These are phyloP conservation scores for Arbacia lixula DNA, from an alignment of 53 echinoderm and acorn worm species.

Conservation along the genomic window DNA sequence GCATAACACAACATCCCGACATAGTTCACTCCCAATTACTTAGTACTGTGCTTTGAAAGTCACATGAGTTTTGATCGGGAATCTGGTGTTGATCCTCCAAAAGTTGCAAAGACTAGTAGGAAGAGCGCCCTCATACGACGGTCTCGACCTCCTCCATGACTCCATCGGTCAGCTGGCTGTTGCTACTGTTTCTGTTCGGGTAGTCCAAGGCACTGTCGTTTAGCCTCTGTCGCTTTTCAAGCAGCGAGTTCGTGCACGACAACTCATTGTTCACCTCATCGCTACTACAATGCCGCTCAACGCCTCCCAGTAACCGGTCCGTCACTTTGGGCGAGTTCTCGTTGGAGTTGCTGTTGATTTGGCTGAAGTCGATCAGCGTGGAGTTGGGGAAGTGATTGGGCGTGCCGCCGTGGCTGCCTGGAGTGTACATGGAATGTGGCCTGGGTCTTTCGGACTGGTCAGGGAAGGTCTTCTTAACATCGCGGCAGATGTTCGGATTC, in stretches of 20 bases:
- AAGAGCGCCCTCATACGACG: conserved; percentile 47
- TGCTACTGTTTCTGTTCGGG: conserved; percentile 39
- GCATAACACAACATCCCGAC: conserved; percentile 20
- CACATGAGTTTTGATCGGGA: conserved; percentile 37
- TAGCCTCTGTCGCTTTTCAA: conserved; percentile 46
- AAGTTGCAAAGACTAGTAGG: neutral
- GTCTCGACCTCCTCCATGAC: conserved; percentile 32
- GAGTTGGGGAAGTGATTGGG: conserved; percentile 51
- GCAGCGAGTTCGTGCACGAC: conserved; percentile 41
- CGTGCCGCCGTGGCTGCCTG: conserved; percentile 38
- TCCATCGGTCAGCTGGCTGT: neutral
- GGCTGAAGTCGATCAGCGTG: conserved; percentile 48
- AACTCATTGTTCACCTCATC: neutral
- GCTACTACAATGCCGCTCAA: neutral
- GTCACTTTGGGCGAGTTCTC: conserved; percentile 53
- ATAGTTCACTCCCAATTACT: conserved; percentile 29
- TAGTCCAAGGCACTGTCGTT: conserved; percentile 57
- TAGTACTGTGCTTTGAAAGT: conserved; percentile 60
- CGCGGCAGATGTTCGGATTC: conserved; percentile 18
- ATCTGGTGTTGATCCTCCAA: conserved; percentile 30
- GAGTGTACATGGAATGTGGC: conserved; percentile 46
- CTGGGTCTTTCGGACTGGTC: conserved; percentile 34
- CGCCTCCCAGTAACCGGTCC: conserved; percentile 32
- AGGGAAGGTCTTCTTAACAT: conserved; percentile 16
- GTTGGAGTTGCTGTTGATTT: conserved; percentile 57